phyloP scores from a whole-genome alignment of 2,797 vertebrate species.

The Gymnoscopelus microlampas region DNA sequence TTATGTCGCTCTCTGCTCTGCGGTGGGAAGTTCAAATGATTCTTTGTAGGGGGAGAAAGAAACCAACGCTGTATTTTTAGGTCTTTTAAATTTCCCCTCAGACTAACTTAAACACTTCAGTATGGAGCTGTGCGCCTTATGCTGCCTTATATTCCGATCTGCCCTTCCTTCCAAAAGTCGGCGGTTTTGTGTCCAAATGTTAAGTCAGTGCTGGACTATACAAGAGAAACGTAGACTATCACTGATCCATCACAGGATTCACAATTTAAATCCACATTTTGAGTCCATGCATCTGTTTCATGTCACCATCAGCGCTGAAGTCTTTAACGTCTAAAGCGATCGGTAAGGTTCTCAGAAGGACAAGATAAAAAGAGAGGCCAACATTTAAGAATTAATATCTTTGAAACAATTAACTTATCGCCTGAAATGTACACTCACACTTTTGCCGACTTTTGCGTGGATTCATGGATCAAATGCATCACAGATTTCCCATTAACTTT shows the following conservation, averaged over 20 bases:
- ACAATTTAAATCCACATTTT: conserved; percentile 55
- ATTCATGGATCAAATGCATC: conserved; percentile 3
- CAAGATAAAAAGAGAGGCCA: not conserved
- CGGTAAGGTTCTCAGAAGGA: not conserved
- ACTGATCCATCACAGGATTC: conserved; percentile 59
- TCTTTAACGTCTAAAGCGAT: conserved; percentile 1
- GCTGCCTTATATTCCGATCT: conserved; percentile 63
- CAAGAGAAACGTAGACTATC: conserved; percentile 42
- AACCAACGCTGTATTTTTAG: conserved; percentile 86
- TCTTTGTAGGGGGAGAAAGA: conserved; percentile 82
- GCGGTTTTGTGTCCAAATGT: conserved; percentile 32
- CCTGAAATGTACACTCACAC: conserved; percentile 13
- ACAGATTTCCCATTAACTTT: not conserved
- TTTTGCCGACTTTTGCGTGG: conserved; percentile 17
- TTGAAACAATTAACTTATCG: conserved; percentile 15
- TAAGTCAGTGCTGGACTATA: conserved; percentile 54
- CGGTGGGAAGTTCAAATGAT: conserved; percentile 89
- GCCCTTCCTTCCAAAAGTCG: conserved; percentile 41
- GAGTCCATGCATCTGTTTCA: conserved; percentile 38
- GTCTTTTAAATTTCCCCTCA: conserved; percentile 81
- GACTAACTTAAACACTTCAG: conserved; percentile 80
- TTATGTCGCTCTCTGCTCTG: conserved; percentile 84
- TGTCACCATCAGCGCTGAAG: conserved; percentile 53
- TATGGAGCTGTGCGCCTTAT: conserved; percentile 70
- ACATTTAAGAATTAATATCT: conserved; percentile 3